phyloP scores from a whole-genome alignment of 2,113 vertebrate species.

The Dromaius novaehollandiae region DNA sequence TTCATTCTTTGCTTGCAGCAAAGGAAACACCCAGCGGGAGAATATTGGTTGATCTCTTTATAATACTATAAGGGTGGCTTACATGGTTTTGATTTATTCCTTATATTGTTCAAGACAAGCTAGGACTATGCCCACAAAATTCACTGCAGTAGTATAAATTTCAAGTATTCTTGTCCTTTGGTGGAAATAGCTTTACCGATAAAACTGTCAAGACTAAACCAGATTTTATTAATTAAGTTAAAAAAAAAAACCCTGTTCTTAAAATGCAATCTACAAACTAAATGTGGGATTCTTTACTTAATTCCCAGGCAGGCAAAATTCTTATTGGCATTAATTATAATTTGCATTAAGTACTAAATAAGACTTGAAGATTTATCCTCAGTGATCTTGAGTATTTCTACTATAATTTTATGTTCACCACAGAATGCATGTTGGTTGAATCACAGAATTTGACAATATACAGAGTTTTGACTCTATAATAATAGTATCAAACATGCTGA shows the following conservation, averaged over 20 bases:
- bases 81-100: not conserved
- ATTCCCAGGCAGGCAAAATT: not conserved
- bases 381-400: not conserved
- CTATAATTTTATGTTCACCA: not conserved
- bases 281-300: not conserved
- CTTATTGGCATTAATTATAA: not conserved
- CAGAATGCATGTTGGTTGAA: not conserved
- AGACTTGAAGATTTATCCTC: not conserved
- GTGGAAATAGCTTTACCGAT: not conserved
- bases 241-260: not conserved
- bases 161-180: not conserved
- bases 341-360: not conserved
- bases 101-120: not conserved
- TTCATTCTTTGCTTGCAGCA: not conserved
- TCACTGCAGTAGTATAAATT: not conserved
- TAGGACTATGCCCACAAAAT: not conserved
- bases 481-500: not conserved
- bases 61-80: not conserved
- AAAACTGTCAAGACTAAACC: not conserved
- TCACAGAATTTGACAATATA: not conserved
- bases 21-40: not conserved
- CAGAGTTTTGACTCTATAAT: not conserved
- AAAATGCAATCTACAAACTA: not conserved
- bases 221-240: not conserved
- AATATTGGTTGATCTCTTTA: not conserved